Percentiles rank a stretch among this genome's conserved stretches.
These are phyloP conservation scores for Magallana gigas DNA, from an alignment of 1,140 invertebrate genomes.

Conservation along the genomic window DNA sequence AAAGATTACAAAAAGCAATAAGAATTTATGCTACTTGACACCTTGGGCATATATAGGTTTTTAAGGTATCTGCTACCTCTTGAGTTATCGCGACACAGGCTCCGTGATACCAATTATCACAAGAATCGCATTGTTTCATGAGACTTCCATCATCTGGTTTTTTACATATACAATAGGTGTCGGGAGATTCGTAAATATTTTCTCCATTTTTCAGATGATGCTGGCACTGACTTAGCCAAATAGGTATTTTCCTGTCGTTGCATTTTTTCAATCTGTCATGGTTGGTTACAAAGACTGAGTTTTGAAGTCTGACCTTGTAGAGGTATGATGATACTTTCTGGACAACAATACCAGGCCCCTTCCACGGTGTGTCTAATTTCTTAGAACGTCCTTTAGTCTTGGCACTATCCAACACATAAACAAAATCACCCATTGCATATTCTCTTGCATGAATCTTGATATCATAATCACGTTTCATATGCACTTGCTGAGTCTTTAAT, in stretches of 20 bases:
- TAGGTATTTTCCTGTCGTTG: neutral
- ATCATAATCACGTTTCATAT: no score
- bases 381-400: neutral
- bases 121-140: no score
- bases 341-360: no score
- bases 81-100: neutral
- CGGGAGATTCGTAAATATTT: no score
- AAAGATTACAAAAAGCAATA: no score
- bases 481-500: no score
- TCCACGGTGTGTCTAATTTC: neutral
- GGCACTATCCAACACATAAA: neutral
- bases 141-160: no score
- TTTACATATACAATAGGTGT: no score
- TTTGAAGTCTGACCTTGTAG: no score
- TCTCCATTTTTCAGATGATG: neutral
- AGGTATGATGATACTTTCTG: no score
- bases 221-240: neutral
- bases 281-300: no score
- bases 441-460: no score
- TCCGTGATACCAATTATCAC: neutral
- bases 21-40: neutral
- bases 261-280: neutral
- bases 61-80: conserved; percentile 1
- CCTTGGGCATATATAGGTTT: neutral
- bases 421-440: neutral